Percentiles rank a stretch among this genome's conserved stretches.
phyloP scores from a whole-genome alignment of 2,888 invertebrate species.

The Anodontia alba region DNA sequence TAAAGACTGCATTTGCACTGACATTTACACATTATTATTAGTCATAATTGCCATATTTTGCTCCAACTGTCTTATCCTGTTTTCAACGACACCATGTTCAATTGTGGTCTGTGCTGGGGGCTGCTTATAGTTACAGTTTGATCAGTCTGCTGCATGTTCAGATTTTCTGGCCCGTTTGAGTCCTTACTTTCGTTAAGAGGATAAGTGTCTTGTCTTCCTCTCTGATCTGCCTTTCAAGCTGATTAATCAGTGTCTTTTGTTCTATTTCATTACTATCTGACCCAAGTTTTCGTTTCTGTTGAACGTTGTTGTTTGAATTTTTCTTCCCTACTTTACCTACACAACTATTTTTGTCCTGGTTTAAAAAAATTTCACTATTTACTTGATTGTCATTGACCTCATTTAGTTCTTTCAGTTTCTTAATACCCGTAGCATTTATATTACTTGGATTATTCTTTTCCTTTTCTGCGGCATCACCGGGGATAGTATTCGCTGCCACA shows the following conservation, averaged over 20 bases:
- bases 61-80: neutral
- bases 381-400: too few relatives aligned
- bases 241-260: neutral
- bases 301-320: neutral
- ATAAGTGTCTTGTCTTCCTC: neutral
- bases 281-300: neutral
- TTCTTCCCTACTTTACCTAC: neutral
- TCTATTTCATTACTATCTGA: neutral
- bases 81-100: neutral
- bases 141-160: too few relatives aligned
- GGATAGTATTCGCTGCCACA: too few relatives aligned
- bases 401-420: too few relatives aligned
- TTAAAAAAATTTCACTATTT: too few relatives aligned
- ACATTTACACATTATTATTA: neutral
- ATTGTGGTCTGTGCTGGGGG: neutral
- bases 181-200: neutral
- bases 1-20: neutral
- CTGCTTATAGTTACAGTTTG: too few relatives aligned
- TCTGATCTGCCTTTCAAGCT: neutral
- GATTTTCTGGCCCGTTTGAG: neutral
- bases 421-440: too few relatives aligned
- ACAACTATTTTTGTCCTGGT: too few relatives aligned
- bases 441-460: neutral
- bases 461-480: neutral
- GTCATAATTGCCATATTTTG: neutral